These are phyloP conservation scores for Corythaeola cristata DNA, from an alignment of 2,113 vertebrate species.

Conservation along the genomic window DNA sequence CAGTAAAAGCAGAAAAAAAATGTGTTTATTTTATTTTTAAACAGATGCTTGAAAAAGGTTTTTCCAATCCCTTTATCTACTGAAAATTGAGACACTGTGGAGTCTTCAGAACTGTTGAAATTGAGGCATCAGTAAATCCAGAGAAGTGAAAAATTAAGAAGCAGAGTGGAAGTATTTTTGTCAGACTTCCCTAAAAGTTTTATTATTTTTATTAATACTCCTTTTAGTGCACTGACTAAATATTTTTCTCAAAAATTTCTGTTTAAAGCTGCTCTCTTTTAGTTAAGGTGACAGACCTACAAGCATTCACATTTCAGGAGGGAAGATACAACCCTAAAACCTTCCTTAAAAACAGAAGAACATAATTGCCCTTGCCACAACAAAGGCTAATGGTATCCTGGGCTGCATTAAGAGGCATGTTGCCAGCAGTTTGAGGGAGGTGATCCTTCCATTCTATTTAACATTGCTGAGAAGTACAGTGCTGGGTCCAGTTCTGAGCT, in stretches of 20 bases:
- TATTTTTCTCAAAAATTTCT: not conserved
- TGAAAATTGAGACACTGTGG: not conserved
- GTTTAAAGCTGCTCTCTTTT: not conserved
- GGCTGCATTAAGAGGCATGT: not conserved
- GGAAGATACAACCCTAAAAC: not conserved
- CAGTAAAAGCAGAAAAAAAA: not conserved
- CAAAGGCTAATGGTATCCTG: not conserved
- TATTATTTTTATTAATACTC: not conserved
- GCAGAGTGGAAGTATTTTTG: not conserved
- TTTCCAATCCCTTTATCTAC: not conserved
- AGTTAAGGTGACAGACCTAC: not conserved
- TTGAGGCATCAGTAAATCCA: not conserved
- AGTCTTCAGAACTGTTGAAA: not conserved
- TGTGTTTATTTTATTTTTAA: not conserved
- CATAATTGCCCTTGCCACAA: not conserved
- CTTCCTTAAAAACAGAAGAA: not conserved
- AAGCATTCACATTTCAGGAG: not conserved
- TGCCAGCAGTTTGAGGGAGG: not conserved
- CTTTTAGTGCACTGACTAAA: not conserved
- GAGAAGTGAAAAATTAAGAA: not conserved
- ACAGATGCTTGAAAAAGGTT: not conserved
- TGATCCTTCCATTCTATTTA: not conserved
- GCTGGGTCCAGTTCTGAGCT: not conserved
- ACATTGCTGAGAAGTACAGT: not conserved
- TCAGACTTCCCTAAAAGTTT: not conserved